Conservation (phyloP, 2,113 vertebrate genomes). For the Brachyhypopomus gauderio region DNA sequence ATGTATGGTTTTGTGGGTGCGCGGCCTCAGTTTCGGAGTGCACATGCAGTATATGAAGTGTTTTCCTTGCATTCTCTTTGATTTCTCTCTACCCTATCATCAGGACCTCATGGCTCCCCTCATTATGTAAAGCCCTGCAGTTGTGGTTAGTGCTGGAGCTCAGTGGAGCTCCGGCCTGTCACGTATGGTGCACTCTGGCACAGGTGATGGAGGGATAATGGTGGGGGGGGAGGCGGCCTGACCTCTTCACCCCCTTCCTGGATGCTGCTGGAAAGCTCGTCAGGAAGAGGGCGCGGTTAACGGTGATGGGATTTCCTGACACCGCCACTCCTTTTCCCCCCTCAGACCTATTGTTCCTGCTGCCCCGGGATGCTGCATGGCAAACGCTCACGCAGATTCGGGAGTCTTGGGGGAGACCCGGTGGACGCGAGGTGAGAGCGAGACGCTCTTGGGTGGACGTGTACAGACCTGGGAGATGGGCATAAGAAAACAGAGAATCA, state of each 20-base stretch:
- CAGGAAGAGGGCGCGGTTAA: slow-evolving; percentile 71
- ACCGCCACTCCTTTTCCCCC: slow-evolving; percentile 66
- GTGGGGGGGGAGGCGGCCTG: slow-evolving; percentile 61
- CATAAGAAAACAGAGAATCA: not conserved
- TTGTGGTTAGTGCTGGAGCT: not conserved
- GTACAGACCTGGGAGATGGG: not conserved
- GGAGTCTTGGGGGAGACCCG: not conserved
- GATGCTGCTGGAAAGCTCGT: slow-evolving; percentile 65
- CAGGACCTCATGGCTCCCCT: not conserved
- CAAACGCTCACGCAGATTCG: slow-evolving; percentile 8
- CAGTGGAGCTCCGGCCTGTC: slow-evolving; percentile 44
- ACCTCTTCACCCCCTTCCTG: slow-evolving; percentile 67
- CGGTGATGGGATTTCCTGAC: slow-evolving; percentile 76
- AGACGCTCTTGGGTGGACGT: not conserved
- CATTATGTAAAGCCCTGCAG: not conserved
- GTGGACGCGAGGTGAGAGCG: not conserved
- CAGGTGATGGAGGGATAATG: slow-evolving; percentile 75
- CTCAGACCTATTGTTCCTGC: slow-evolving; percentile 57
- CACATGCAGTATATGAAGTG: not conserved
- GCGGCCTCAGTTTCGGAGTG: no score
- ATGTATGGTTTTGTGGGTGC: no score
- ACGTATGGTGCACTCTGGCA: slow-evolving; percentile 48
- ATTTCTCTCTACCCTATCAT: not conserved
- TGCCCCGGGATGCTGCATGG: slow-evolving; percentile 48
- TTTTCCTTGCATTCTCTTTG: not conserved